Conservation (phyloP, 2,113 vertebrate genomes). For the Motacilla alba region DNA sequence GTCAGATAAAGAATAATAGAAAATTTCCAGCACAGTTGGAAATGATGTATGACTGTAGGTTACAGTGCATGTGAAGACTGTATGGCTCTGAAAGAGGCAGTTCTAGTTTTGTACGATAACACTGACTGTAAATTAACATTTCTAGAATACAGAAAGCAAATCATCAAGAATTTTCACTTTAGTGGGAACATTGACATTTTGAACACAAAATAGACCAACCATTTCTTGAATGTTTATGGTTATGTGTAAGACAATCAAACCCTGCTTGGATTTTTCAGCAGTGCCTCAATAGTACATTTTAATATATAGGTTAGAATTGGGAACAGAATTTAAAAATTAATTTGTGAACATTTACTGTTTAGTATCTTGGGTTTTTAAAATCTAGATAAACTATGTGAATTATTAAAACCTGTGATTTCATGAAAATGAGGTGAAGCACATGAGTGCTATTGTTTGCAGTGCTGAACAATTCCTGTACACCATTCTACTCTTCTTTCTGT, state of each 20-base stretch:
- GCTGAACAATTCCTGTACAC: background rate
- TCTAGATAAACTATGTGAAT: slow-evolving; percentile 5
- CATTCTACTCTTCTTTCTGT: background rate
- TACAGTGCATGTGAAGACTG: background rate
- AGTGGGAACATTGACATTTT: background rate
- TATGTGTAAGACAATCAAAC: slow-evolving; percentile 7
- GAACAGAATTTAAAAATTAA: slow-evolving; percentile 29
- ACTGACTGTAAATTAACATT: background rate
- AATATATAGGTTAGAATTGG: background rate
- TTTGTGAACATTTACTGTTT: background rate
- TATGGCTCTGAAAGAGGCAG: slow-evolving; percentile 23
- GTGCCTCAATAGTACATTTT: background rate
- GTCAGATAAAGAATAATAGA: slow-evolving; percentile 3
- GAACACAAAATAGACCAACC: background rate
- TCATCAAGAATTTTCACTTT: background rate
- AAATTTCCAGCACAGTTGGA: slow-evolving; percentile 30
- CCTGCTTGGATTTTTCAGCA: slow-evolving; percentile 13
- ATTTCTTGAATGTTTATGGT: background rate
- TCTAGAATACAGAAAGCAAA: background rate
- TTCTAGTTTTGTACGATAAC: slow-evolving; percentile 34
- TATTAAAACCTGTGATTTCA: slow-evolving; percentile 1
- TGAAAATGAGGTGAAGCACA: background rate
- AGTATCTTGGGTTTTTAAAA: background rate
- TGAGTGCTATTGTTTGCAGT: background rate
- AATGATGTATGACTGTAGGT: slow-evolving; percentile 22